Percentiles rank a stretch among this genome's conserved stretches.
These are phyloP conservation scores for Dryobates pubescens DNA, from an alignment of 2,797 vertebrate genomes.

Conservation along the genomic window DNA sequence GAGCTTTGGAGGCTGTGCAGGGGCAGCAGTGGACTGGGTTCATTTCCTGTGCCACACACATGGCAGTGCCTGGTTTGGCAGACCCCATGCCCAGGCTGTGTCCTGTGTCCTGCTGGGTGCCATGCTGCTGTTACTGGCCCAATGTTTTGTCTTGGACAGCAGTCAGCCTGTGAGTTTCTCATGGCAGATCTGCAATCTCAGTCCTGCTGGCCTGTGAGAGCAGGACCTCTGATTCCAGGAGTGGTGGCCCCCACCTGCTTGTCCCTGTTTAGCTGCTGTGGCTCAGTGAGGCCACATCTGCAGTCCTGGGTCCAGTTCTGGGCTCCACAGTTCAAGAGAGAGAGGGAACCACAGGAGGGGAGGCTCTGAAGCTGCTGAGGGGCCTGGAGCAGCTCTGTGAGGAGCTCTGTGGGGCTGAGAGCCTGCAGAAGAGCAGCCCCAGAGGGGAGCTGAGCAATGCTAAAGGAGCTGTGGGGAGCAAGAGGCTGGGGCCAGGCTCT, in stretches of 20 bases:
- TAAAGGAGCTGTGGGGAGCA: too few species aligned
- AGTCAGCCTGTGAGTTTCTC: neutral
- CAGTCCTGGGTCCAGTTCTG: too few species aligned
- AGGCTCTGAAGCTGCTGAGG: too few species aligned
- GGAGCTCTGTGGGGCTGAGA: too few species aligned
- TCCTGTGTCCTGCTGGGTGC: neutral
- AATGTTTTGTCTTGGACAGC: neutral
- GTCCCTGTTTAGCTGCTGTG: neutral
- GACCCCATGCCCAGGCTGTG: neutral
- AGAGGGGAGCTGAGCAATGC: too few species aligned
- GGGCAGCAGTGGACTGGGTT: neutral
- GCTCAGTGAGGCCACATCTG: neutral
- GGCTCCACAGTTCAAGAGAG: too few species aligned
- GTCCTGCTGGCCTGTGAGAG: neutral
- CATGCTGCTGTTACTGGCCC: neutral
- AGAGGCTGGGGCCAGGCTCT: too few species aligned
- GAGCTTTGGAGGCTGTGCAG: neutral
- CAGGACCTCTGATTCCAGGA: rapidly evolving
- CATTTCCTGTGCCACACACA: neutral
- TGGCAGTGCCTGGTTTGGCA: neutral
- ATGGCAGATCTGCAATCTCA: neutral
- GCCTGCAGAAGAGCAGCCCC: too few species aligned
- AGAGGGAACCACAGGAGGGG: too few species aligned
- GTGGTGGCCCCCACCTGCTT: neutral
- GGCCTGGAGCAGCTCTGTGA: too few species aligned